Evolutionary conservation across 2,797 vertebrate genomes (phyloP), one percentile per base, ranked within the genome.

Genomic region (Molossus molossus): DNA sequence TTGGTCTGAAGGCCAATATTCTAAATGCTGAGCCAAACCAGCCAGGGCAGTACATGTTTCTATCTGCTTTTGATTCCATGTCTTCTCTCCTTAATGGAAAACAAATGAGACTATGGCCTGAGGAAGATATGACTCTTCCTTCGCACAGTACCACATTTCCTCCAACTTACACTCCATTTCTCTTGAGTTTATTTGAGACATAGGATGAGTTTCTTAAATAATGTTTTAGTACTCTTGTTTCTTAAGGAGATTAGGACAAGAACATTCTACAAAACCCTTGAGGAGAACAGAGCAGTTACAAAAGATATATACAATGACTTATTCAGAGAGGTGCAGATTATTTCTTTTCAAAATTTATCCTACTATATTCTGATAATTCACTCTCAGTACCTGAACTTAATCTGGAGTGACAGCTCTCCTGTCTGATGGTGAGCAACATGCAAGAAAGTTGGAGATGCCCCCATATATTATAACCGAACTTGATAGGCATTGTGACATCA

Each of bases 401-500:
- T 96, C n/a, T 83, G 33, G 58, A 73, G 0, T 79, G 80, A 1
- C 8, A 25, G 77, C 12, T 91, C 21, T 85, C 64, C 53, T 29
- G 62, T 6, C 81, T 94, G 67, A 93, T 7, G 11, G 0, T 33
- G 65, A 5, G 23, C 9, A 48, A 58, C 67, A 33, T 20, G 20
- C 90, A 95, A 94, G 76, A 80, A 90, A 13, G 21, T 94, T 48
- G 2, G 29, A 60, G 9, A 3, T 55, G 55, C 90, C 69, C 69
- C 9, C 14, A 79, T 92, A 84, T 4, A 18, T 40, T 53, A 37
- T 15, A 62, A 76, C n/a, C 85, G 40, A 21, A 50, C 37, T 91
- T 96, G 40, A 91, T 23, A 96, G n/a, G 11, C 6, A 5, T 6
- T 83, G 5, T 57, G 27, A 72, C 69, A 96, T 91, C 9, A 69